Conservation (phyloP, 2,113 vertebrate genomes). For the Leucopsar rothschildi region DNA sequence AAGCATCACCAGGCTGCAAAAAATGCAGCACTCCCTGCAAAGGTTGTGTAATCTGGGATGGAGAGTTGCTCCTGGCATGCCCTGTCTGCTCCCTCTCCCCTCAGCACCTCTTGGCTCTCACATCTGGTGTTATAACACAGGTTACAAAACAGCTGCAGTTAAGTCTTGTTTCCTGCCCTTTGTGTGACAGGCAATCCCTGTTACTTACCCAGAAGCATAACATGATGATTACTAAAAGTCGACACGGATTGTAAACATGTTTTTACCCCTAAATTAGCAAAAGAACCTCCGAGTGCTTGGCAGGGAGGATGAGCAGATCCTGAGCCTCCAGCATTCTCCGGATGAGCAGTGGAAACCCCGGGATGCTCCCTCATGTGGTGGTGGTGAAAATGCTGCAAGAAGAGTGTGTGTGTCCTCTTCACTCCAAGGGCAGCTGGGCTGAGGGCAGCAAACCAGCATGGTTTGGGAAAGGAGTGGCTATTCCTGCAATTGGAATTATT, state of each 20-base stretch:
- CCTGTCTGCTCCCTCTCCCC: neutral
- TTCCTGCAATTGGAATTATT: neutral
- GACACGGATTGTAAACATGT: neutral
- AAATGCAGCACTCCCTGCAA: neutral
- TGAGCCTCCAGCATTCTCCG: neutral
- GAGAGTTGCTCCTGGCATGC: neutral
- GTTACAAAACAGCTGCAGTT: slow-evolving; percentile 23
- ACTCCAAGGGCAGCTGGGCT: rapidly evolving
- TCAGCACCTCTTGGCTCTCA: neutral
- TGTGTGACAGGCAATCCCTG: neutral
- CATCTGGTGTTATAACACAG: neutral
- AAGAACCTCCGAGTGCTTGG: neutral
- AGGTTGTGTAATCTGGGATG: neutral
- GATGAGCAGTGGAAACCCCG: rapidly evolving
- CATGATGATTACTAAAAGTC: neutral
- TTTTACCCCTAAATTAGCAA: neutral
- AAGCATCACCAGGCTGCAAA: neutral
- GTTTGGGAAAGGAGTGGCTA: neutral
- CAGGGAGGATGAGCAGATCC: neutral
- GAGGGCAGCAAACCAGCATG: neutral
- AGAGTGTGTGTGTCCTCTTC: neutral
- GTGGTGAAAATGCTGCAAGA: neutral
- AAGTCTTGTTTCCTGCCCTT: neutral
- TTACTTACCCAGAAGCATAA: neutral
- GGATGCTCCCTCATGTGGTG: neutral